Conservation (phyloP, 2,797 vertebrate species). For the Clarias laeviceps region DNA sequence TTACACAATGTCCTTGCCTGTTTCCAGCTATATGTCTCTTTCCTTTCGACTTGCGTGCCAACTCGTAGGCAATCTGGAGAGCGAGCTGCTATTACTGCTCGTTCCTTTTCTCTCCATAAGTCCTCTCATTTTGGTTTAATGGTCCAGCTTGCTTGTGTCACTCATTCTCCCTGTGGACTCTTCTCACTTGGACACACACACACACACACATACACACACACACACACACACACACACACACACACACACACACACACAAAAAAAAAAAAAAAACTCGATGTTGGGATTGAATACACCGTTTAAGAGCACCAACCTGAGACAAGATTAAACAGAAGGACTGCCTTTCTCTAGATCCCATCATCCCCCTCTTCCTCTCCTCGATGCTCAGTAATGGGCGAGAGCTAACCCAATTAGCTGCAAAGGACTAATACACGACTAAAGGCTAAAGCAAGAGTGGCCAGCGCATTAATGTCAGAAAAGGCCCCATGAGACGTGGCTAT, state of each 20-base stretch:
- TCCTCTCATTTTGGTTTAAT: conserved; percentile 30
- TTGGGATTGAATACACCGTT: conserved; percentile 28
- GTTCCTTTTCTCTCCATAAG: neutral
- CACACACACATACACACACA: conserved; percentile 33
- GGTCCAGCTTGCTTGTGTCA: conserved; percentile 35
- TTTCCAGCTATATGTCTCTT: conserved; percentile 12
- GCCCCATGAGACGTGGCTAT: conserved; percentile 42
- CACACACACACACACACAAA: conserved; percentile 28
- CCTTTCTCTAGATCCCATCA: conserved; percentile 21
- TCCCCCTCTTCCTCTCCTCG: conserved; percentile 24
- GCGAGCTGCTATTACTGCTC: conserved; percentile 4
- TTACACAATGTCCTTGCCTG: conserved; percentile 4
- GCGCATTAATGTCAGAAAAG: conserved; percentile 48
- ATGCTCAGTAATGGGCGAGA: conserved; percentile 37
- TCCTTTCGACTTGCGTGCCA: neutral
- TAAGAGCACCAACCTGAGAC: conserved; percentile 13
- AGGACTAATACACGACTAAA: conserved; percentile 42
- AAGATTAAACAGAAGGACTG: conserved; percentile 40
- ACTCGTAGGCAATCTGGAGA: conserved; percentile 22
- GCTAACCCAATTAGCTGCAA: conserved; percentile 52
- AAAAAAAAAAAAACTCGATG: neutral
- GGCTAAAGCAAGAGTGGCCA: conserved; percentile 44
- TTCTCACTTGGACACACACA: conserved; percentile 38
- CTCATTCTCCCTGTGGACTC: conserved; percentile 20
- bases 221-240: conserved; percentile 34